Base-by-base conservation (phyloP, 2,797 vertebrate species). In the Decapterus maruadsi region DNA sequence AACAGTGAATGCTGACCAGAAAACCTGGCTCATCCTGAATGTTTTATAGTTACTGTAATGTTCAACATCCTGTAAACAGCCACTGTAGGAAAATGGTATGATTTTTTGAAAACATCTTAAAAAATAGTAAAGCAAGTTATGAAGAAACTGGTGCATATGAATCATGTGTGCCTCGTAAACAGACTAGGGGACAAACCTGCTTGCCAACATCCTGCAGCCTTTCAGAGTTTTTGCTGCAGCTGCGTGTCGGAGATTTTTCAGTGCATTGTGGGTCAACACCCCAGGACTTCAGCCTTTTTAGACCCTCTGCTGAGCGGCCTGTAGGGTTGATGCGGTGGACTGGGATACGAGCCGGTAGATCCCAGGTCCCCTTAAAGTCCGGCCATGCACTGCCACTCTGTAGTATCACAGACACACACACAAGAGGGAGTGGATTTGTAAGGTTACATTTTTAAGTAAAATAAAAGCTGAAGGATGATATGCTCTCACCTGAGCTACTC, bases 361-460 rank as follows among this genome's bases (percentile, higher is more conserved):
- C 95, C 95, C 95, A 95, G 4, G 94, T 95, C 4, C 94, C 94
- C 58, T 91, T 92, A 55, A 94, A 95, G 53, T 90, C 89, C 20
- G 94, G 74, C 94, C 93, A 93, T 3, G 92, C 71, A 58, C 78
- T 87, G 66, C 84, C 89, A 29, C 34, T 87, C 94, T 95, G 53
- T 22, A 51, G 51, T 26, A 68, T 20, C 9, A 38, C 17, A 72
- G 4, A 75, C 40, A 40, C 14, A 36, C 31, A 56, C 26, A 12
- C 22, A 22, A n/a, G 1, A 57, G 29, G 4, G 9, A 61, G 11
- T 12, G 14, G 20, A 56, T 42, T 60, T 6, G 43, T 1, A 13
- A 11, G 26, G 45, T 63, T 40, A 67, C 40, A 13, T 29, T 50
- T 65, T 40, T 13, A 8, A 56, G 46, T 1, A 60, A 29, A 8